Conservation (phyloP, 2,888 invertebrate genomes). For the Tricholauxania praeusta region DNA sequence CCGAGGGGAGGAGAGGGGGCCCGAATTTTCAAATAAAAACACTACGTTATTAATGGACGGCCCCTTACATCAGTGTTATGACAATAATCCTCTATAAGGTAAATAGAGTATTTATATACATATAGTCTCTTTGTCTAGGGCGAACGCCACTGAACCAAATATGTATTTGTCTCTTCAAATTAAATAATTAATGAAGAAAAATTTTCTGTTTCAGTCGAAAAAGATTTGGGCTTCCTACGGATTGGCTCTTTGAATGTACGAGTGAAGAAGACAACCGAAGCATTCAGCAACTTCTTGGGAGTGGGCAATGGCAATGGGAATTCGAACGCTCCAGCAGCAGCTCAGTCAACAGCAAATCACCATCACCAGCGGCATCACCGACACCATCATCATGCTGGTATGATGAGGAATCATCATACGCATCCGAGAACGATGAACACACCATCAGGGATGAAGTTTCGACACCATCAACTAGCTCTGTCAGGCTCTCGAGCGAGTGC, state of each 20-base stretch:
- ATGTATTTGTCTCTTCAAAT: too few relatives aligned
- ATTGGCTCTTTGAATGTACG: constrained; percentile 93
- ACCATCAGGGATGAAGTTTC: constrained; percentile 55
- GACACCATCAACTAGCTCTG: constrained; percentile 37
- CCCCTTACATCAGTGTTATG: too few relatives aligned
- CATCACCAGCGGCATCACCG: constrained; percentile 69
- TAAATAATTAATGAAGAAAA: background rate
- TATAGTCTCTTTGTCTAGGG: too few relatives aligned
- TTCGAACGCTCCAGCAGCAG: constrained; percentile 63
- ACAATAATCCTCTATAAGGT: too few relatives aligned
- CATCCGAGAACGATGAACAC: constrained; percentile 54
- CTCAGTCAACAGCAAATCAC: constrained; percentile 59
- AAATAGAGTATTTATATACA: too few relatives aligned
- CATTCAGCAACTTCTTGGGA: constrained; percentile 90
- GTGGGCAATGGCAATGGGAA: constrained; percentile 73
- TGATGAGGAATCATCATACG: constrained; percentile 53
- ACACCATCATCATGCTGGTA: constrained; percentile 62
- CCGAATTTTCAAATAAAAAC: too few relatives aligned
- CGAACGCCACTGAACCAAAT: too few relatives aligned
- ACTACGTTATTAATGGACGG: too few relatives aligned
- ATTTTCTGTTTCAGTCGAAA: constrained; percentile 73
- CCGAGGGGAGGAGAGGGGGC: too few relatives aligned
- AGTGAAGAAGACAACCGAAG: constrained; percentile 92
- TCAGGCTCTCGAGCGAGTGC: constrained; percentile 60
- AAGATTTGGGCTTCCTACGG: constrained; percentile 89